Conservation (phyloP, 2,888 invertebrate genomes). For the Drosophila koepferae region DNA sequence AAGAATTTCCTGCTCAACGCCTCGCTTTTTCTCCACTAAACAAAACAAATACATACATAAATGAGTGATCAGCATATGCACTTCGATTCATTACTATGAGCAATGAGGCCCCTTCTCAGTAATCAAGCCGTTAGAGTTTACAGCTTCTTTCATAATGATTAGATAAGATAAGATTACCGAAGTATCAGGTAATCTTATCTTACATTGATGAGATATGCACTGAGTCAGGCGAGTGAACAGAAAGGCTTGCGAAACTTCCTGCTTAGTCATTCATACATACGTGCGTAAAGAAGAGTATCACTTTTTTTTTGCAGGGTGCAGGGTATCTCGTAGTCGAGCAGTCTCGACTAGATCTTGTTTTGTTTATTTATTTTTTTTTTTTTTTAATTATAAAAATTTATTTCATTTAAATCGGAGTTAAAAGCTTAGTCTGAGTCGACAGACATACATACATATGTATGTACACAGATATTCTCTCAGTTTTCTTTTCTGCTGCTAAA, state of each 20-base stretch:
- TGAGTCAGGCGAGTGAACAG: neutral
- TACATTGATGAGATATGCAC: neutral
- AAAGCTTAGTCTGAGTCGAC: too few relatives aligned
- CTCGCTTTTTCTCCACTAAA: neutral
- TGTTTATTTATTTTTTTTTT: too few relatives aligned
- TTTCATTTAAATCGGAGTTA: too few relatives aligned
- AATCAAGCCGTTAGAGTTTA: too few relatives aligned
- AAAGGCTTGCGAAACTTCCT: neutral
- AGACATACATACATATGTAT: neutral
- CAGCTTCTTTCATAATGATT: too few relatives aligned
- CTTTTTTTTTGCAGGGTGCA: too few relatives aligned
- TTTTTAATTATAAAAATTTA: too few relatives aligned
- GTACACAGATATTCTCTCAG: neutral
- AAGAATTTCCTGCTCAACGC: slow-evolving; percentile 57
- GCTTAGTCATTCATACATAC: neutral
- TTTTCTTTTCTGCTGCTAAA: neutral
- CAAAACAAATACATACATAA: neutral
- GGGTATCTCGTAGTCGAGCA: too few relatives aligned
- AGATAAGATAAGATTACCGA: neutral
- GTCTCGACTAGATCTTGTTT: too few relatives aligned
- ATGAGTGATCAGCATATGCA: neutral
- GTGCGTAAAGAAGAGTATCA: too few relatives aligned
- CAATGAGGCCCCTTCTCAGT: neutral
- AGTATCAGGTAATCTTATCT: neutral
- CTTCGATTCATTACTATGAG: neutral